Conservation (phyloP, 1,140 invertebrate species). For the Bombus impatiens region DNA sequence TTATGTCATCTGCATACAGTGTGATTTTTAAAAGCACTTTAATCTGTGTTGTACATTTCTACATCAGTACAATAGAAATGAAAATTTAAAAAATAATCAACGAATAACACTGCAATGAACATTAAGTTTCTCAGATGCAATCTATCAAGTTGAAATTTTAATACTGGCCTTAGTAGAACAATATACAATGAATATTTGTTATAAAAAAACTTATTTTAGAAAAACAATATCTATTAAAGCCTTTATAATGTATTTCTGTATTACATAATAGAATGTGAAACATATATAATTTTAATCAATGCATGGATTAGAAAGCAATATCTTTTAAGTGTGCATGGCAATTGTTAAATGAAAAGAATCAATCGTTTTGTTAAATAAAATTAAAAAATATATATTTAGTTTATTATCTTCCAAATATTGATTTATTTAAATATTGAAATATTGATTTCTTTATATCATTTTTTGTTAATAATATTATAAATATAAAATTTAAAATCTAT, state of each 20-base stretch:
- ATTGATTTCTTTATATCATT: neutral
- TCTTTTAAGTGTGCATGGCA: conserved; percentile 9
- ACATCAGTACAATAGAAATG: conserved; percentile 9
- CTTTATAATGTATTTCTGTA: conserved; percentile 39
- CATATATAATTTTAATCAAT: conserved; percentile 12
- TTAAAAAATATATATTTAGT: neutral
- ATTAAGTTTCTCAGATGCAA: conserved; percentile 62
- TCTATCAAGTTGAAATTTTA: conserved; percentile 54
- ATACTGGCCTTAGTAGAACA: conserved; percentile 52
- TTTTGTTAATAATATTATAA: conserved; percentile 2
- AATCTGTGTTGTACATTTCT: conserved; percentile 10
- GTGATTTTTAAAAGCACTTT: conserved; percentile 6
- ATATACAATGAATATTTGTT: conserved; percentile 54
- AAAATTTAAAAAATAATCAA: conserved; percentile 47
- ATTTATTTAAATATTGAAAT: neutral
- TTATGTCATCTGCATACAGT: conserved; percentile 13
- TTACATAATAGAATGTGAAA: conserved; percentile 4
- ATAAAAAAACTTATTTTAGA: conserved; percentile 50
- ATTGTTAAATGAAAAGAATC: neutral
- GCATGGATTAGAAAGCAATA: conserved; percentile 1
- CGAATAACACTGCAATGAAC: conserved; percentile 59
- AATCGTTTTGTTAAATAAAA: conserved; percentile 20
- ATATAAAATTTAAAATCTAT: neutral
- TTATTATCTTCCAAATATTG: neutral
- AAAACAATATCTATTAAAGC: conserved; percentile 32